Evolutionary conservation across 2,797 vertebrate genomes (phyloP).

Genomic region (Amphiprion clarkii): DNA sequence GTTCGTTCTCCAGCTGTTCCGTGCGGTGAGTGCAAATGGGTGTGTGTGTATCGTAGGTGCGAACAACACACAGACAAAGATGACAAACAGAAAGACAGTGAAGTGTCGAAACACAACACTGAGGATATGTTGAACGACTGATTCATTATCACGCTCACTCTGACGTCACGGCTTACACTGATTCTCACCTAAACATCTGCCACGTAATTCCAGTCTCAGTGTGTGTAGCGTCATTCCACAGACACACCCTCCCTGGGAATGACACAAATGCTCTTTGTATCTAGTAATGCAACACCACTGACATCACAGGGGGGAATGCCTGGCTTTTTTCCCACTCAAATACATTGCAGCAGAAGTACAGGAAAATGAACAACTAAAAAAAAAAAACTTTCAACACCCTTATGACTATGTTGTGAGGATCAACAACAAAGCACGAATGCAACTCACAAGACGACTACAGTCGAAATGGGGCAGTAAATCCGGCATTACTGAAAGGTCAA

Average conservation of each 20-base stretch:
- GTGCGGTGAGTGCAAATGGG: constrained; percentile 7
- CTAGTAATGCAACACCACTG: constrained; percentile 35
- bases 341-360: neutral
- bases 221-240: neutral
- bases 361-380: constrained; percentile 8
- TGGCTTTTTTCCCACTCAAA: constrained; percentile 5
- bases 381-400: constrained; percentile 9
- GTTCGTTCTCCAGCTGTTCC: constrained; percentile 33
- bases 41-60: constrained; percentile 1
- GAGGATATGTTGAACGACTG: constrained; percentile 50
- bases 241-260: constrained; percentile 47
- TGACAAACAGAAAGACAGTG: constrained; percentile 5
- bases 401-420: constrained; percentile 27
- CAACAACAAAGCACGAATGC: constrained; percentile 22
- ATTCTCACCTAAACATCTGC: constrained; percentile 34
- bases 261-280: constrained; percentile 4
- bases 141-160: constrained; percentile 44
- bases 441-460: constrained; percentile 6
- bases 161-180: constrained; percentile 39
- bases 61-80: constrained; percentile 26
- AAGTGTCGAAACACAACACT: constrained; percentile 30
- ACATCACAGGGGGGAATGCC: constrained; percentile 37
- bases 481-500: neutral
- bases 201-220: constrained; percentile 1
- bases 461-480: neutral